Evolutionary conservation across 2,113 vertebrate species (phyloP), one percentile per base, ranked within the genome.

Genomic region (Gila orcuttii): DNA sequence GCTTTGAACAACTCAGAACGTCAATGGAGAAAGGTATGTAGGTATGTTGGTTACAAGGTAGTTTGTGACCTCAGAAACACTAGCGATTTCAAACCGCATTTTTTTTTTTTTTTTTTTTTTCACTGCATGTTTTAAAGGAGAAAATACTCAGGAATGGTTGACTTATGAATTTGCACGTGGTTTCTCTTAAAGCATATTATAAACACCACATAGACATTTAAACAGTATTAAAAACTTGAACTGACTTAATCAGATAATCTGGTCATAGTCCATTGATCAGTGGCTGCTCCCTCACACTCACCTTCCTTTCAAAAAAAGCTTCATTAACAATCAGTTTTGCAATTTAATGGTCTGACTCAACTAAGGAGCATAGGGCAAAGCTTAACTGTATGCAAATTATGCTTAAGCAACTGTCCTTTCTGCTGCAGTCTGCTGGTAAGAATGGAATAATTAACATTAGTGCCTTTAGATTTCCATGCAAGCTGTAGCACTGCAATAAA

Each of bases 391-490:
- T 74, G 82, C 55, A 59, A 75, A 84, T 60, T 78, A 57, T 60
- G 31, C 57, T 84, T 36, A 39, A 42, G 69, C 55, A 64, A 84
- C 83, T 84, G 55, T 62, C 50, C n/a, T 39, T 52, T n/a, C 23
- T 25, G 71, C 52, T 59, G 17, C 36, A 60, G 36, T 47, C 71
- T 84, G 69, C 55, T 73, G 69, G 82, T 52, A 36, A n/a, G 50
- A 83, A 83, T 23, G 52, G n/a, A 84, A 31, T 75, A 84, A 84
- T 74, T 75, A 74, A 59, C 69, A 31, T 84, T 75, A 64, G 71
- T 60, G 50, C 10, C 28, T 60, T n/a, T 36, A 75, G 33, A 73
- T 62, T 64, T 64, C 33, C 71, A 62, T 39, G 25, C 39, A 64
- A 74, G 31, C 42, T 69, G 55, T 76, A 25, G 45, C n/a, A 62